These are phyloP conservation scores for Cylindroiulus punctatus DNA, from an alignment of 2,888 invertebrate genomes.

Conservation along the genomic window DNA sequence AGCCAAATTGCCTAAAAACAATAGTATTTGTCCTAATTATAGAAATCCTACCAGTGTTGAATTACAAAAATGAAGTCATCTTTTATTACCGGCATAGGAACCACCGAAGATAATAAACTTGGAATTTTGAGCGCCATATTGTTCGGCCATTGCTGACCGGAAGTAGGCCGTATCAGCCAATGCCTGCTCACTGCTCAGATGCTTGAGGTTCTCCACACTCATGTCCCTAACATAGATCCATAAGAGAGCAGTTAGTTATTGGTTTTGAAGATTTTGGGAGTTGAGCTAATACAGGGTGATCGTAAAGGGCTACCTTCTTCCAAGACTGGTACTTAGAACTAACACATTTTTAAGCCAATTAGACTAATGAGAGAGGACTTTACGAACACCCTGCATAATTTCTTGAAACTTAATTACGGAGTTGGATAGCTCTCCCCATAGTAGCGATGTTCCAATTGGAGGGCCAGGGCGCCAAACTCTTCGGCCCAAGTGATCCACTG, in stretches of 20 bases:
- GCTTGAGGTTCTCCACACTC: constrained; percentile 80
- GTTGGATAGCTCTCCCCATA: constrained; percentile 94
- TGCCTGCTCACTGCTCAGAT: constrained; percentile 73
- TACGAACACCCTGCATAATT: no score
- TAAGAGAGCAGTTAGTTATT: neutral
- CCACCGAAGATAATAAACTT: constrained; percentile 96
- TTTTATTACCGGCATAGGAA: constrained; percentile 79
- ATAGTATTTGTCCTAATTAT: no score
- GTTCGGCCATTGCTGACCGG: constrained; percentile 76
- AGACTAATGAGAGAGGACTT: no score
- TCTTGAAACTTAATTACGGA: constrained; percentile 69
- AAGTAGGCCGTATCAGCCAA: constrained; percentile 86
- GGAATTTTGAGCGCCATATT: constrained; percentile 71
- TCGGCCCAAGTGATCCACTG: constrained; percentile 87
- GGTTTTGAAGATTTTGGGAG: no score
- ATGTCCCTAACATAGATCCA: constrained; percentile 75
- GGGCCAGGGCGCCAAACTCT: constrained; percentile 81
- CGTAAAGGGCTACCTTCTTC: no score
- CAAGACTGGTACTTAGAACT: no score
- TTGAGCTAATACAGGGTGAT: no score
- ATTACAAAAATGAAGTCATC: neutral
- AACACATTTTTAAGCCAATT: no score
- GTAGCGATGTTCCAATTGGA: constrained; percentile 90
- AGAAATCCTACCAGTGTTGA: neutral
- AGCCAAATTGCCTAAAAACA: constrained; percentile 76